These are phyloP conservation scores for Acleris cristana DNA, from an alignment of 2,888 invertebrate species.

Conservation along the genomic window DNA sequence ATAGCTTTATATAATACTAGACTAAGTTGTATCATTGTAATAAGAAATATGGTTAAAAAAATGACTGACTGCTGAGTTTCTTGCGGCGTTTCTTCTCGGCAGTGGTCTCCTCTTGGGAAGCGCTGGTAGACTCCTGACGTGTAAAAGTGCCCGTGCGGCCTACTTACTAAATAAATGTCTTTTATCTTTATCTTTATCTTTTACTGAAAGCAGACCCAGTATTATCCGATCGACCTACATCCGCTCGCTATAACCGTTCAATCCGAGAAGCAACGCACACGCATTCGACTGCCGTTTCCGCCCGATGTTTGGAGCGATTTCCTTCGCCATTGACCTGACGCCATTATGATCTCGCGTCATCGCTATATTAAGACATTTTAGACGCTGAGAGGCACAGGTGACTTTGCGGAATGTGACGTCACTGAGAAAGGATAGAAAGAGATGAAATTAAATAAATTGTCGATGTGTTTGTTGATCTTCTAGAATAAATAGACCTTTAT, in stretches of 20 bases:
- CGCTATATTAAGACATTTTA: conserved; percentile 33
- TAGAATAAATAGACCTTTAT: too few species aligned
- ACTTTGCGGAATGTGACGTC: background rate
- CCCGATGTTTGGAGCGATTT: conserved; percentile 24
- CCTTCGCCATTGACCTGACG: conserved; percentile 29
- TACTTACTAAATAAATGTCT: too few species aligned
- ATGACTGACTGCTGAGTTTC: too few species aligned
- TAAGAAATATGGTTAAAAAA: too few species aligned
- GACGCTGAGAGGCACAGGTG: conserved; percentile 15
- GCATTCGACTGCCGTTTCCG: conserved; percentile 24
- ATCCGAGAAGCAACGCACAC: background rate
- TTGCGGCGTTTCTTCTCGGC: too few species aligned
- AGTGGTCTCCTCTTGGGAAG: too few species aligned
- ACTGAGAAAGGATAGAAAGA: background rate
- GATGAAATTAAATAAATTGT: background rate
- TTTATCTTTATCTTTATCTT: too few species aligned
- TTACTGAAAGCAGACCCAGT: background rate
- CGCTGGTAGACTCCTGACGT: too few species aligned
- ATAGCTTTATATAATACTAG: too few species aligned
- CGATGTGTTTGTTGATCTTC: too few species aligned
- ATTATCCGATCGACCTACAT: background rate
- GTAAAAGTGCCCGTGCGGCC: too few species aligned
- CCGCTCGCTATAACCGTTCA: conserved; percentile 15
- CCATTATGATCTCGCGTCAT: conserved; percentile 26
- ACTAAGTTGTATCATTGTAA: too few species aligned